Evolutionary conservation across 1,140 invertebrate species (phyloP).

Genomic region (Cydia pomonella): DNA sequence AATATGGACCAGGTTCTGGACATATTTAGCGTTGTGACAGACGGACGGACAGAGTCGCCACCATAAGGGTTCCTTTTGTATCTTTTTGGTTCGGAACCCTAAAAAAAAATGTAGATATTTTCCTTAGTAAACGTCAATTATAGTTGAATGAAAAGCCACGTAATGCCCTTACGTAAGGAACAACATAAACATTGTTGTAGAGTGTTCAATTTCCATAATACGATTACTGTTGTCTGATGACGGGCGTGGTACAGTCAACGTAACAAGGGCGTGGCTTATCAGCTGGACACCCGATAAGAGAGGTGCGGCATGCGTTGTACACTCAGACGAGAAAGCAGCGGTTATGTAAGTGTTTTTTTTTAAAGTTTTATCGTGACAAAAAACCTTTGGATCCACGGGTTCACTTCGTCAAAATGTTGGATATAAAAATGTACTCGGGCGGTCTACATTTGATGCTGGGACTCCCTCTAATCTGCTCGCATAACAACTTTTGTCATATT

Average conservation of each 20-base stretch:
- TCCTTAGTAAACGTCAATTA: background rate
- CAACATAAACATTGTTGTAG: conserved; percentile 6
- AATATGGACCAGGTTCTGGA: too few relatives aligned
- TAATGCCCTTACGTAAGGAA: background rate
- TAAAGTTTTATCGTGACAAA: too few relatives aligned
- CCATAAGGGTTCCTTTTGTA: too few relatives aligned
- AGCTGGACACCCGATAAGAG: conserved; percentile 24
- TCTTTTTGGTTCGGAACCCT: too few relatives aligned
- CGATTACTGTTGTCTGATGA: conserved; percentile 21
- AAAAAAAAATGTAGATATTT: background rate
- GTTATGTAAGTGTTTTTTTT: background rate
- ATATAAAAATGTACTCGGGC: too few relatives aligned
- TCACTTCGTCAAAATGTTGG: too few relatives aligned
- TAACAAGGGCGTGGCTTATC: conserved; percentile 20
- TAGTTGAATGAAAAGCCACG: background rate
- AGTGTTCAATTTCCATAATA: conserved; percentile 28
- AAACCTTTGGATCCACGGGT: too few relatives aligned
- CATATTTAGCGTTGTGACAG: too few relatives aligned
- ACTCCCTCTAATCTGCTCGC: too few relatives aligned
- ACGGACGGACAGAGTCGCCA: too few relatives aligned
- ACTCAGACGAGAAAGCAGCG: background rate
- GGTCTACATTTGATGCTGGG: too few relatives aligned
- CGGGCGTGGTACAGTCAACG: conserved; percentile 12
- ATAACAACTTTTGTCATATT: too few relatives aligned
- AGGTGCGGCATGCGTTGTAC: conserved; percentile 7